phyloP scores from a whole-genome alignment of 2,888 invertebrate species.

The Microchrysa polita region DNA sequence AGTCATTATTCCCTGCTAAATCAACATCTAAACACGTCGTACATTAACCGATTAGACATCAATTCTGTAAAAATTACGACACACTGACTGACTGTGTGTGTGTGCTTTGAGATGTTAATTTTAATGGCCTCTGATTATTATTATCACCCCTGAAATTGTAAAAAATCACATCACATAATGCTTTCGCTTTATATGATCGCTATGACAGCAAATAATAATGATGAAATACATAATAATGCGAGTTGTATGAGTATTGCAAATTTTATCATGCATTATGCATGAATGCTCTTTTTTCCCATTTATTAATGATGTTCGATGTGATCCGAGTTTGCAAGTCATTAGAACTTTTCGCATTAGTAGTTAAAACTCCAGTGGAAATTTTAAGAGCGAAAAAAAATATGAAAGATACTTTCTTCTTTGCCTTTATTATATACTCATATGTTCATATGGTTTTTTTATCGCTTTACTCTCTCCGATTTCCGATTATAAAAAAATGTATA shows the following conservation, averaged over 20 bases:
- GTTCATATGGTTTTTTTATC: neutral
- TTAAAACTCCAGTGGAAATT: neutral
- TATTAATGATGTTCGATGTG: neutral
- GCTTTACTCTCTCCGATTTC: no score
- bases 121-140: neutral
- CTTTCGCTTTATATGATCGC: no score
- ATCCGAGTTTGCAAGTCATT: slow-evolving; percentile 35
- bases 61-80: no score
- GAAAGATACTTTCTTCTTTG: neutral
- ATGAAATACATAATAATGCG: no score
- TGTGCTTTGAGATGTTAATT: neutral
- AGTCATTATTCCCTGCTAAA: no score
- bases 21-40: no score
- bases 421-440: neutral
- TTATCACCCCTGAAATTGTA: neutral
- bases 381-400: neutral
- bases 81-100: no score
- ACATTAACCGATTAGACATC: no score
- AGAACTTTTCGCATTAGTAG: slow-evolving; percentile 23
- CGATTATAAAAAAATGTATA: no score
- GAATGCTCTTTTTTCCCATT: slow-evolving; percentile 29
- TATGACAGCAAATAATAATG: neutral
- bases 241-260: no score
- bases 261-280: slow-evolving; percentile 35
- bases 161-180: neutral